Conservation (phyloP, 1,140 invertebrate genomes). For the Drosophila santomea region DNA sequence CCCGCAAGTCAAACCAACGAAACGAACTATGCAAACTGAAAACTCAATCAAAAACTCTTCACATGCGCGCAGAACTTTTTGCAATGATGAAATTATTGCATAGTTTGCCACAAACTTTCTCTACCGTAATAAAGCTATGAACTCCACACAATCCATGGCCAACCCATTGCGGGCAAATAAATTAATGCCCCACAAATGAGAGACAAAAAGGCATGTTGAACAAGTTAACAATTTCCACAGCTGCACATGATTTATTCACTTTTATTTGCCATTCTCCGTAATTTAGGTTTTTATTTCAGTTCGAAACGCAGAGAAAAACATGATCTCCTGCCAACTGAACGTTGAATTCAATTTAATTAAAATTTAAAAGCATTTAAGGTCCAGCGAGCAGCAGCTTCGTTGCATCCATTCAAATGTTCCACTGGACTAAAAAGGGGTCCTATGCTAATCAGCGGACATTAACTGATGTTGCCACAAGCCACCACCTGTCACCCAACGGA, state of each 20-base stretch:
- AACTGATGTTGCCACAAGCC: conserved; percentile 49
- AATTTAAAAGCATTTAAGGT: conserved; percentile 51
- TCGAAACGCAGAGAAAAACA: conserved; percentile 40
- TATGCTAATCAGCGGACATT: conserved; percentile 74
- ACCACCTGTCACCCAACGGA: conserved; percentile 55
- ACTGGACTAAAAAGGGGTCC: conserved; percentile 38
- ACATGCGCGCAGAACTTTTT: conserved; percentile 61
- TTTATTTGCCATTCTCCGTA: conserved; percentile 24
- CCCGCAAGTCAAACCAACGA: conserved; percentile 36
- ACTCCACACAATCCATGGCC: not conserved
- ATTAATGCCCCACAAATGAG: conserved; percentile 32
- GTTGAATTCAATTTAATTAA: conserved; percentile 60
- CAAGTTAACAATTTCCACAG: conserved; percentile 19
- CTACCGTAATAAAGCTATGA: conserved; percentile 1
- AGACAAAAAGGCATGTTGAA: conserved; percentile 14
- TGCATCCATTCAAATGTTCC: conserved; percentile 53
- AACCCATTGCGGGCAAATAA: conserved; percentile 14
- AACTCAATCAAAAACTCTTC: conserved; percentile 78
- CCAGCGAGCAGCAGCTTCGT: conserved; percentile 14
- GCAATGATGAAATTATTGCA: conserved; percentile 71
- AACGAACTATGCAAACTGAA: conserved; percentile 42
- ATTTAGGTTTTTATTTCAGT: conserved; percentile 42
- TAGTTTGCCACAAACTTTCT: conserved; percentile 46
- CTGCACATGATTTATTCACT: conserved; percentile 41
- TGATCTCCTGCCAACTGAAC: conserved; percentile 6